phyloP scores from a whole-genome alignment of 2,113 vertebrate species.

The Sinocyclocheilus anophthalmus region DNA sequence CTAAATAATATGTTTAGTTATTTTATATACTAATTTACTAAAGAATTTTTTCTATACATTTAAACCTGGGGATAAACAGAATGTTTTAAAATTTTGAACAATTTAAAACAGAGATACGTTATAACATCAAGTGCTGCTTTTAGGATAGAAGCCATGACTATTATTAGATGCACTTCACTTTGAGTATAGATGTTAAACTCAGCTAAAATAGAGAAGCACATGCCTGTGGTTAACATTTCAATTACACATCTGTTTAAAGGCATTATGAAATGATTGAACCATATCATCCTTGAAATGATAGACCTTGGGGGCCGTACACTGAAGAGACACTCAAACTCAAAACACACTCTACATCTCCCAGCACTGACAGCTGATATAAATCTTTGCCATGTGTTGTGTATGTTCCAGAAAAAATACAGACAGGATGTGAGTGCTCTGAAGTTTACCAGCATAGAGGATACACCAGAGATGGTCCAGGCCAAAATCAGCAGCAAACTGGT shows the following conservation, averaged over 20 bases:
- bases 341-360: not conserved
- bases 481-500: conserved; percentile 97
- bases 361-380: conserved; percentile 67
- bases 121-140: not conserved
- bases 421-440: conserved; percentile 89
- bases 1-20: not conserved
- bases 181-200: conserved; percentile 13
- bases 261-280: conserved; percentile 10
- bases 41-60: not conserved
- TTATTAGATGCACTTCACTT: conserved; percentile 1
- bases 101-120: not conserved
- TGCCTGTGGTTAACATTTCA: conserved; percentile 15
- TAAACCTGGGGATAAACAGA: not conserved
- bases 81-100: not conserved
- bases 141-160: not conserved
- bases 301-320: not conserved
- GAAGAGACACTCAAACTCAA: conserved; percentile 2
- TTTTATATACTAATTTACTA: not conserved
- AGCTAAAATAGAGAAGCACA: not conserved
- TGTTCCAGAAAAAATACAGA: conserved; percentile 92
- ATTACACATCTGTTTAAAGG: not conserved
- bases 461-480: conserved; percentile 97
- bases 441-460: conserved; percentile 96
- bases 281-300: not conserved
- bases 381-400: conserved; percentile 62